These are phyloP conservation scores for Ormyrus rosae DNA, from an alignment of 2,888 invertebrate species.

Conservation along the genomic window DNA sequence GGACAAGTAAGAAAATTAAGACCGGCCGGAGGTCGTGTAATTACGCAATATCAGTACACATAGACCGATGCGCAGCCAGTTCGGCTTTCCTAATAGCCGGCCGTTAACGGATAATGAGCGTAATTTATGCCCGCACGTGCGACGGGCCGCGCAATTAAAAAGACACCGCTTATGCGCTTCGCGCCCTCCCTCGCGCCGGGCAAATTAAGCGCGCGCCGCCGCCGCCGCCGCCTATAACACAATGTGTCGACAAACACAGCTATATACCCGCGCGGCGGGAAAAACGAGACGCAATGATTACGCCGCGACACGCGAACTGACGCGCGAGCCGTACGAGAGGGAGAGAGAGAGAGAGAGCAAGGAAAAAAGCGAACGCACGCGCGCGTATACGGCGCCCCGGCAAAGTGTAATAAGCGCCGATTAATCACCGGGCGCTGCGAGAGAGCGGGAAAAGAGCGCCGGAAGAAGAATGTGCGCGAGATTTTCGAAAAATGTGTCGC, in stretches of 20 bases:
- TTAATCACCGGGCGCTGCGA: slow-evolving; percentile 29
- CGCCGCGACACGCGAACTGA: neutral
- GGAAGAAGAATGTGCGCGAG: slow-evolving; percentile 13
- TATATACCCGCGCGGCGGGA: neutral
- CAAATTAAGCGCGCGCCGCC: slow-evolving; percentile 33
- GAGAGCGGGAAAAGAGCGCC: neutral
- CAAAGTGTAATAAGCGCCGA: slow-evolving; percentile 32
- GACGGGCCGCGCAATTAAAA: slow-evolving; percentile 61
- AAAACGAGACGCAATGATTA: slow-evolving; percentile 47
- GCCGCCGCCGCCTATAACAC: neutral
- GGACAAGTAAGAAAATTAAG: neutral
- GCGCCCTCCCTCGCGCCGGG: neutral
- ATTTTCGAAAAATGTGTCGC: slow-evolving; percentile 36
- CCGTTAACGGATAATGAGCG: slow-evolving; percentile 67
- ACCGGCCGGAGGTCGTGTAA: neutral
- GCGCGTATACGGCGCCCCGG: neutral
- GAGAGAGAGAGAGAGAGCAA: neutral
- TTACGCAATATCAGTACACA: slow-evolving; percentile 60
- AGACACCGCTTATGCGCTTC: slow-evolving; percentile 58
- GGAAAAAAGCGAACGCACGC: neutral
- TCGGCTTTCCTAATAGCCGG: slow-evolving; percentile 64
- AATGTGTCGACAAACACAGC: neutral
- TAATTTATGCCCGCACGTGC: slow-evolving; percentile 65
- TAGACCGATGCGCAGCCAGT: slow-evolving; percentile 57
- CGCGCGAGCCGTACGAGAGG: neutral